phyloP scores from a whole-genome alignment of 2,888 invertebrate genomes.

The Hirtodrosophila duncani region DNA sequence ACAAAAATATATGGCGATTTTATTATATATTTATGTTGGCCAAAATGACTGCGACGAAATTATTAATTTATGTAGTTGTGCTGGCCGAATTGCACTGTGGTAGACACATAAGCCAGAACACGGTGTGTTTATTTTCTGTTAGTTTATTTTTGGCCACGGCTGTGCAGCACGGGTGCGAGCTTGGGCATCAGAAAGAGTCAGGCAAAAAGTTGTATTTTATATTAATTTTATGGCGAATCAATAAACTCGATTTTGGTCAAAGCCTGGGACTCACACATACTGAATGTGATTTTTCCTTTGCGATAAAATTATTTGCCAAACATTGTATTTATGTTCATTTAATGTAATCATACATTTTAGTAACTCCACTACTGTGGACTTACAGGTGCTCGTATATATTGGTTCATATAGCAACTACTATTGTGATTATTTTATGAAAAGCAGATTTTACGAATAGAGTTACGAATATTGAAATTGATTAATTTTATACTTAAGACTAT shows the following conservation, averaged over 20 bases:
- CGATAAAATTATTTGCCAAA: slow-evolving; percentile 15
- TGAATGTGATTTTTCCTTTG: slow-evolving; percentile 13
- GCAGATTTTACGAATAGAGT: too few species aligned
- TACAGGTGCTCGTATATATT: too few species aligned
- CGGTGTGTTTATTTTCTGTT: slow-evolving; percentile 9
- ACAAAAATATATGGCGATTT: slow-evolving; percentile 11
- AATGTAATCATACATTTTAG: slow-evolving; percentile 32
- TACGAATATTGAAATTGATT: too few species aligned
- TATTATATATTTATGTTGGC: slow-evolving; percentile 30
- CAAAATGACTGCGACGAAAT: slow-evolving; percentile 39
- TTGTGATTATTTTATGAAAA: too few species aligned
- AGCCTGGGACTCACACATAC: slow-evolving; percentile 8
- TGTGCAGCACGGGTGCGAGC: neutral
- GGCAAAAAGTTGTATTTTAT: slow-evolving; percentile 6
- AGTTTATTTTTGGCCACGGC: slow-evolving; percentile 8
- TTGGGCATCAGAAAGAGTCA: neutral
- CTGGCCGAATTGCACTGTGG: slow-evolving; percentile 18
- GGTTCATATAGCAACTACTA: too few species aligned
- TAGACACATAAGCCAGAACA: slow-evolving; percentile 17
- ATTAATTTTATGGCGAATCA: slow-evolving; percentile 22
- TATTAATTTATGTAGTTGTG: slow-evolving; percentile 31
- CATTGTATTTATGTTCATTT: slow-evolving; percentile 23
- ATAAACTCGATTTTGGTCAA: slow-evolving; percentile 23
- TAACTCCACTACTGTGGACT: slow-evolving; percentile 12
- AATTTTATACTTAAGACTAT: too few species aligned